These are phyloP conservation scores for Lochmaea crataegi DNA, from an alignment of 2,888 invertebrate genomes.

Conservation along the genomic window DNA sequence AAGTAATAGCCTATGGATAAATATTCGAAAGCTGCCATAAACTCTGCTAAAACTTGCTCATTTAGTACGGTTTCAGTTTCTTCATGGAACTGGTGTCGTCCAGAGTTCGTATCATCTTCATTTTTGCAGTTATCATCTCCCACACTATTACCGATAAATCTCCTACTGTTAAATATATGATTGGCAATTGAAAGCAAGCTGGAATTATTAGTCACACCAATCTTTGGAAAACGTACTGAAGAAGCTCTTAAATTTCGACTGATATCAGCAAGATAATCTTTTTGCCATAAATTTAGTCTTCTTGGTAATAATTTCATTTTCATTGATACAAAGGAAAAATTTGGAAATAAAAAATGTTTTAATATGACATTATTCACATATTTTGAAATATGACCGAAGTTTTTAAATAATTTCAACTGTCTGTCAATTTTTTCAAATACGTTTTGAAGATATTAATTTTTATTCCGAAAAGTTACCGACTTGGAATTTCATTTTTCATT, in stretches of 20 bases:
- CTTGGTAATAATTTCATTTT: conserved; percentile 2
- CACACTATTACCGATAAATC: neutral
- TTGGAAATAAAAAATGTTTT: neutral
- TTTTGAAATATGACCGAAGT: neutral
- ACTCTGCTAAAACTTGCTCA: conserved; percentile 70
- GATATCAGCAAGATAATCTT: conserved; percentile 6
- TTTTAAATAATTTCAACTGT: neutral
- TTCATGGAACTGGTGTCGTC: conserved; percentile 60
- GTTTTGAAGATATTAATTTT: neutral
- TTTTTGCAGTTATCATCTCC: neutral
- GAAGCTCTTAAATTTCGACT: neutral
- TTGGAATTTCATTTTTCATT: neutral
- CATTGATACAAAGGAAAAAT: neutral
- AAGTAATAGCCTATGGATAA: conserved; percentile 71
- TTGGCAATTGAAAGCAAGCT: neutral
- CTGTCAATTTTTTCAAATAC: neutral
- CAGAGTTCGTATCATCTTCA: conserved; percentile 23
- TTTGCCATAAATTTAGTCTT: conserved; percentile 5
- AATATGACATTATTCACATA: neutral
- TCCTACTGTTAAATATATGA: neutral
- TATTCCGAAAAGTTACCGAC: neutral
- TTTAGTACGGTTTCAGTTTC: conserved; percentile 68
- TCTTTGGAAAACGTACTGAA: neutral
- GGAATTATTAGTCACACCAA: neutral
- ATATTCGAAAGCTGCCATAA: conserved; percentile 72